phyloP scores from a whole-genome alignment of 2,113 vertebrate genomes.

The Chunga burmeisteri region DNA sequence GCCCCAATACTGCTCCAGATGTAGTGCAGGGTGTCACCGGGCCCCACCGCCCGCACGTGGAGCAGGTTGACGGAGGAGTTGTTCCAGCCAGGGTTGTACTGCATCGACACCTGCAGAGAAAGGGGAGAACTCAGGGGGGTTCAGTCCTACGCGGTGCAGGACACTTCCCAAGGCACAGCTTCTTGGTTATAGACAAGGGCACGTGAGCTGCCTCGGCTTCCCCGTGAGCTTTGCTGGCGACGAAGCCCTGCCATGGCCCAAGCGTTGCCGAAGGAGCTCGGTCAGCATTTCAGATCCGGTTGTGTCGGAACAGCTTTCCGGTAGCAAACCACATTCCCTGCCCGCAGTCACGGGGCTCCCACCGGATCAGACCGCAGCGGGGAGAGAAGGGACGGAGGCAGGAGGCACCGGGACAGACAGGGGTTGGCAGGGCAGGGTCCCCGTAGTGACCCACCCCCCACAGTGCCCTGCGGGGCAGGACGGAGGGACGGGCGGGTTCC shows the following conservation, averaged over 20 bases:
- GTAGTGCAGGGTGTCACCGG: conserved; percentile 84
- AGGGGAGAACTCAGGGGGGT: accelerated
- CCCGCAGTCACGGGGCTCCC: neutral
- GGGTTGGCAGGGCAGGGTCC: too few species aligned
- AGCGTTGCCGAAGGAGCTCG: accelerated
- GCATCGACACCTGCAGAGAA: conserved; percentile 75
- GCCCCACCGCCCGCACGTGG: conserved; percentile 79
- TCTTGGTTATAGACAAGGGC: accelerated
- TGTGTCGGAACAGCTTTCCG: neutral
- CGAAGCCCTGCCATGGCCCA: accelerated
- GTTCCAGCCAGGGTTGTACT: conserved; percentile 73
- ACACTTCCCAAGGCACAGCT: accelerated
- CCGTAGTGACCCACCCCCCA: too few species aligned
- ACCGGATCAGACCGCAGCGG: too few species aligned
- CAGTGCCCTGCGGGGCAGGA: neutral
- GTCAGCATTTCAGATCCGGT: neutral
- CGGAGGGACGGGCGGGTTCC: neutral
- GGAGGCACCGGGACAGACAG: neutral
- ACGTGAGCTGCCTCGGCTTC: neutral
- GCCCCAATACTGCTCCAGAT: conserved; percentile 84
- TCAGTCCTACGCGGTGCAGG: accelerated
- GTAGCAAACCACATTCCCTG: neutral
- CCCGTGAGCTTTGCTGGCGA: accelerated
- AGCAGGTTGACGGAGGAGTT: conserved; percentile 72
- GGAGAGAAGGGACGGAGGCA: neutral